Evolutionary conservation across 1,140 invertebrate species (phyloP), one percentile per base, ranked within the genome.

Genomic region (Saccostrea echinata): DNA sequence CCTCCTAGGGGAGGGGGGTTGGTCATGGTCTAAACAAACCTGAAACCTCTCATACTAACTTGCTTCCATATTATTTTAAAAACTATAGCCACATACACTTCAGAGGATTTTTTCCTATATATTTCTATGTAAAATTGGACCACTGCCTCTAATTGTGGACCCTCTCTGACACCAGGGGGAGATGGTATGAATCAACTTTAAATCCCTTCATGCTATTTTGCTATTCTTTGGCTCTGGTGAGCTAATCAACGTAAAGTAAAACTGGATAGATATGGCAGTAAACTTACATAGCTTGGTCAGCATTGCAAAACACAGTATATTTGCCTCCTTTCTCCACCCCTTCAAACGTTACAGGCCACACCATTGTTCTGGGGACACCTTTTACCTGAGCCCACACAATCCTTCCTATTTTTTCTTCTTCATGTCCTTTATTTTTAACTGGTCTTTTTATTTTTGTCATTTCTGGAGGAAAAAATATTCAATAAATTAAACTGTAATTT

Each of bases 41-140:
- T 61, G 57, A 61, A 61, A 61, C 57, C 13, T 61, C 57, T 61
- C 57, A 61, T 61, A 61, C 57, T 61, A 61, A 61, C 57, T 61
- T 61, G 57, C 57, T 61, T 61, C 57, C 57, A 61, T 61, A 61
- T 61, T 61, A 61, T 61, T 61, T 61, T 61, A 61, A 61, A 61
- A 61, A 61, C n/a, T 61, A 61, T 61, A 61, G 57, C 13, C 57
- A 61, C 57, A 61, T 61, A 61, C 57, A 13, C 57, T 61, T 61
- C 57, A n/a, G n/a, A n/a, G n/a, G n/a, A n/a, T n/a, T n/a, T n/a
- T n/a, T n/a, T n/a, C n/a, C n/a, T n/a, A n/a, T n/a, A n/a, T n/a
- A n/a, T n/a, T n/a, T n/a, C n/a, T n/a, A n/a, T n/a, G n/a, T n/a
- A n/a, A n/a, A n/a, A n/a, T n/a, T n/a, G n/a, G n/a, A n/a, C n/a